Evolutionary conservation across 1,140 invertebrate species (phyloP), one percentile per base, ranked within the genome.

Genomic region (Ridgeia piscesae): DNA sequence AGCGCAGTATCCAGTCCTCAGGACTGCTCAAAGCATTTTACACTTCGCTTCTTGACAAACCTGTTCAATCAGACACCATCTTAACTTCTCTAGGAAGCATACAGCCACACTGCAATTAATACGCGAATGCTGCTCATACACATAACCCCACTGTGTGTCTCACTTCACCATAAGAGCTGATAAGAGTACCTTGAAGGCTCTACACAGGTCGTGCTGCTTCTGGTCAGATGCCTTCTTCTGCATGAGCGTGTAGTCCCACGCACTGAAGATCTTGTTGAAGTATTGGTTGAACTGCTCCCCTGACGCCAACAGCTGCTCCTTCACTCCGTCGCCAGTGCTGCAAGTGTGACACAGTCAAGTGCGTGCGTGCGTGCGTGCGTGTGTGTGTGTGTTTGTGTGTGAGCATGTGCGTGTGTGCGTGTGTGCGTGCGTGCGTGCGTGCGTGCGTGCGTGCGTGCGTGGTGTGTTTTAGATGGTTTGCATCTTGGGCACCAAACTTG

Each of bases 241-340:
- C 88, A 97, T 97, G 92, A 98, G 98, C 94, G 98, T 98, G 95
- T 97, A 98, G 95, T 99, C 98, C 98, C 98, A 98, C 0, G 98
- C 98, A 0, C 97, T 97, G 94, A 98, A 98, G 0, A 98, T 96
- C 50, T 98, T 95, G 95, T 98, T 98, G 94, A 97, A 98, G 94
- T 98, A 98, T 94, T 97, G 97, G 94, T 98, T 98, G 94, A 97
- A 90, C 31, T 93, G 91, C 97, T 94, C 93, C 21, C 94, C 94
- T 34, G 93, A 93, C 0, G 93, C 91, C 17, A 94, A 92, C 8
- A 95, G 93, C 58, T 92, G 93, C 91, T 95, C 94, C 92, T 95
- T 94, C 33, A 95, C 92, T 77, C 95, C 95, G 93, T 95, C 94
- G 8, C 94, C 94, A 42, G 95, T 98, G 91, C 95, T 95, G 92